Evolutionary conservation across 2,113 vertebrate species (phyloP).

Genomic region (Megalops atlanticus): DNA sequence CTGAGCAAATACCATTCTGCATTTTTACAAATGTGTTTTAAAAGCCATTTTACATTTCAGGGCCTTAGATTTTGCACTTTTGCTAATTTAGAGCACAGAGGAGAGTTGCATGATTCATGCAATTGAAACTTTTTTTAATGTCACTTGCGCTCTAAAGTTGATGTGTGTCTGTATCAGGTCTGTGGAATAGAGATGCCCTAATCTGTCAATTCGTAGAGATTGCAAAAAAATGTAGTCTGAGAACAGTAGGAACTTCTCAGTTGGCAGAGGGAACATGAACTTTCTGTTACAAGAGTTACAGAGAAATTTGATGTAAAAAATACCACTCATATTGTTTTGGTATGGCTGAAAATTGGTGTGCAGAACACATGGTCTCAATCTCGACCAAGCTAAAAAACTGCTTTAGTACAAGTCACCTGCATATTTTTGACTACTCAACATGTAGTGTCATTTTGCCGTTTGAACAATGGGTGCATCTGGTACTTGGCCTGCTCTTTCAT

Average conservation of each 20-base stretch:
- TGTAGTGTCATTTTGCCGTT: too few relatives aligned
- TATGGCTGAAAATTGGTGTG: too few relatives aligned
- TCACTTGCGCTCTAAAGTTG: neutral
- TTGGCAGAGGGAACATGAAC: neutral
- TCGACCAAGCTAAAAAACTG: too few relatives aligned
- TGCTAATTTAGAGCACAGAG: neutral
- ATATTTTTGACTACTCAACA: too few relatives aligned
- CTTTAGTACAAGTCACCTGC: too few relatives aligned
- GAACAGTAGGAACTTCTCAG: neutral
- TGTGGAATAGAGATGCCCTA: neutral
- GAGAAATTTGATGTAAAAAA: too few relatives aligned
- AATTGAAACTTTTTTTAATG: neutral
- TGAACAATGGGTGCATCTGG: neutral
- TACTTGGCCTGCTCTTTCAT: slow-evolving; percentile 6
- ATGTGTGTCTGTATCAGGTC: neutral
- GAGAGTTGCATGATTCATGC: neutral
- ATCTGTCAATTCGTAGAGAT: neutral
- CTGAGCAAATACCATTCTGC: neutral
- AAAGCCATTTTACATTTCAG: slow-evolving; percentile 1
- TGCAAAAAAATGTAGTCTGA: neutral
- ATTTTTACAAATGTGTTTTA: neutral
- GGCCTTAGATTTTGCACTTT: neutral
- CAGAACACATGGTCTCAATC: too few relatives aligned
- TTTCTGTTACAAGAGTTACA: neutral
- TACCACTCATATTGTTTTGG: too few relatives aligned